A percentile compares a stretch with the other conserved stretches of the same genome.
These are phyloP conservation scores for Cydia fagiglandana DNA, from an alignment of 1,140 invertebrate genomes.

Conservation along the genomic window DNA sequence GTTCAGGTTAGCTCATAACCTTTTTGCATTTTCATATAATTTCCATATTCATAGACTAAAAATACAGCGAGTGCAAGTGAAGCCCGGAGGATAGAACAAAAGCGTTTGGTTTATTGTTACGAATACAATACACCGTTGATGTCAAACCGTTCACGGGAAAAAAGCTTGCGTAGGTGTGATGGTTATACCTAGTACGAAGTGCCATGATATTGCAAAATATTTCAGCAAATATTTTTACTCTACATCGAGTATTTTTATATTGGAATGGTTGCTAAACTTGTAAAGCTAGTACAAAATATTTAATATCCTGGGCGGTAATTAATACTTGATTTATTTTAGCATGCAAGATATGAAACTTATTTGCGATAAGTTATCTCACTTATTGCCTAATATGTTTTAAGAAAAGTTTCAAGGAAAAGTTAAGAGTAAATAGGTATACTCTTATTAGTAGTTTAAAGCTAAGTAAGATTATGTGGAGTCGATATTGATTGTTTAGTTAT, in stretches of 20 bases:
- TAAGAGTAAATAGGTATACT: too few relatives aligned
- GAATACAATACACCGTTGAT: conserved; percentile 24
- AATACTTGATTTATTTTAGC: too few relatives aligned
- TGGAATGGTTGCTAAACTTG: neutral
- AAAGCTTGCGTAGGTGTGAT: conserved; percentile 16
- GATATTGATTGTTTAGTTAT: too few relatives aligned
- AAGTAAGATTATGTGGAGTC: too few relatives aligned
- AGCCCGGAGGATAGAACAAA: conserved; percentile 11
- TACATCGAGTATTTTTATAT: neutral
- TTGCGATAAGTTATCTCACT: too few relatives aligned
- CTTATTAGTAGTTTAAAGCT: too few relatives aligned
- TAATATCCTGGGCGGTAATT: too few relatives aligned
- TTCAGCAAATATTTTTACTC: neutral
- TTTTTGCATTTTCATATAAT: neutral
- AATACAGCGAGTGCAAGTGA: conserved; percentile 24
- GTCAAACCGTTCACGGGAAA: conserved; percentile 17
- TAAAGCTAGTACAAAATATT: too few relatives aligned
- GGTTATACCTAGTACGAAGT: neutral
- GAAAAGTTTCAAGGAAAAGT: too few relatives aligned
- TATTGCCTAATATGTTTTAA: too few relatives aligned
- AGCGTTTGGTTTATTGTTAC: conserved; percentile 19
- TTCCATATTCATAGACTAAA: conserved; percentile 11
- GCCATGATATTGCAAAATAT: neutral
- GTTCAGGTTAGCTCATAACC: neutral
- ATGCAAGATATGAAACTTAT: too few relatives aligned